These are phyloP conservation scores for Anableps anableps DNA, from an alignment of 2,797 vertebrate genomes.

Conservation along the genomic window DNA sequence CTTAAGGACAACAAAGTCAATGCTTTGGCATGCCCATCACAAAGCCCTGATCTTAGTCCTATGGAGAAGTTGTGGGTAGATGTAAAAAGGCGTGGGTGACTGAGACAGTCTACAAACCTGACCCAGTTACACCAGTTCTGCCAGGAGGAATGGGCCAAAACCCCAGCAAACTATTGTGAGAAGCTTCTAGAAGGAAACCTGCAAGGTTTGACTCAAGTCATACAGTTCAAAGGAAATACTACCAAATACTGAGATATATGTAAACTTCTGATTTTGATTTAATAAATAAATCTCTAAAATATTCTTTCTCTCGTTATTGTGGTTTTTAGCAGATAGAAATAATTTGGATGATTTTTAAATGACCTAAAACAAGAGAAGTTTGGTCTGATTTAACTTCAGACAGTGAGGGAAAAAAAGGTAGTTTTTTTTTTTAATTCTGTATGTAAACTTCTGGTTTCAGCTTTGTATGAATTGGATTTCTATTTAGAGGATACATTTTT, in stretches of 20 bases:
- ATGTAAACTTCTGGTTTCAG: too few species aligned
- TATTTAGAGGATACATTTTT: not conserved
- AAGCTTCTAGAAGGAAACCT: not conserved
- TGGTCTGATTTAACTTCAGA: not conserved
- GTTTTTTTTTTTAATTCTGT: too few species aligned
- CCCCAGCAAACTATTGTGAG: not conserved
- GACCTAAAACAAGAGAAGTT: not conserved
- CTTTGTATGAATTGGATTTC: not conserved
- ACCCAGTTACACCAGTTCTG: not conserved
- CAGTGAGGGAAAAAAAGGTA: not conserved
- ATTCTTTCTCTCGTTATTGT: too few species aligned
- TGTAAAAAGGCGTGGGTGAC: not conserved
- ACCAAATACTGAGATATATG: not conserved
- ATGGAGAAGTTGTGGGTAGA: not conserved
- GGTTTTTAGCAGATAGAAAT: not conserved
- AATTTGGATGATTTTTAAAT: not conserved
- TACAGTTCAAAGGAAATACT: not conserved
- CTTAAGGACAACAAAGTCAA: not conserved
- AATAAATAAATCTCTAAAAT: not conserved
- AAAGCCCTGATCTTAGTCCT: not conserved
- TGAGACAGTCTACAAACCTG: not conserved
- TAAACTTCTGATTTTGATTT: not conserved
- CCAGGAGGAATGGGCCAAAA: not conserved
- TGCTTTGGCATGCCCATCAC: not conserved
- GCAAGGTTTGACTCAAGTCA: not conserved